Evolutionary conservation across 2,888 invertebrate genomes (phyloP).

Genomic region (Phasia obesa): DNA sequence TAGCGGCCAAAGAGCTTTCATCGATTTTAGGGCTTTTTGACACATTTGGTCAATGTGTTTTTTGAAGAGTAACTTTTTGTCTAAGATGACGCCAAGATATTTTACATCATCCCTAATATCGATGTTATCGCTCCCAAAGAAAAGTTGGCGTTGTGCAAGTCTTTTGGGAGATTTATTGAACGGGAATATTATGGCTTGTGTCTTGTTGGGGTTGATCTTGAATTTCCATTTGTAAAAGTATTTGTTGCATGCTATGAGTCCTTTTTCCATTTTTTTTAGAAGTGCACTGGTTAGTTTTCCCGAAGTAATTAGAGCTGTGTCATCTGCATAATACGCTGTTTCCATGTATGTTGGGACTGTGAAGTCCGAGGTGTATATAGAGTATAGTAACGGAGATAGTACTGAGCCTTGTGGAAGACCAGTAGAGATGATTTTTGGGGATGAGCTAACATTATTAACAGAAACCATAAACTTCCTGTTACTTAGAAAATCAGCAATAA

Average conservation of each 20-base stretch:
- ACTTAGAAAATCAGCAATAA: slow-evolving; percentile 25
- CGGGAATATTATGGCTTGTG: slow-evolving; percentile 30
- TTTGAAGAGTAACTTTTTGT: slow-evolving; percentile 16
- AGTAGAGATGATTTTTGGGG: slow-evolving; percentile 2
- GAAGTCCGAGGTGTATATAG: slow-evolving; percentile 26
- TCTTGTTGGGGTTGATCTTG: slow-evolving; percentile 36
- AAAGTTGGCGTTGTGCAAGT: neutral
- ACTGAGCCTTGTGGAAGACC: slow-evolving; percentile 52
- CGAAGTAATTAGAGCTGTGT: slow-evolving; percentile 29
- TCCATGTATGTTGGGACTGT: neutral
- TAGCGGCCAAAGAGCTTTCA: slow-evolving; percentile 8
- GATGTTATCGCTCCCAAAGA: slow-evolving; percentile 2
- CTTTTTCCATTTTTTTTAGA: slow-evolving; percentile 43
- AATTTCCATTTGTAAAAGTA: slow-evolving; percentile 44
- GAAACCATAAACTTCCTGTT: neutral
- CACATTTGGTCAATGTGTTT: slow-evolving; percentile 18
- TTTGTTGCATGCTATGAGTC: neutral
- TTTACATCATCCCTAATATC: slow-evolving; percentile 17
- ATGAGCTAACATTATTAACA: neutral
- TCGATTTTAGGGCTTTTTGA: slow-evolving; percentile 33
- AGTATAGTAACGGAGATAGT: slow-evolving; percentile 38
- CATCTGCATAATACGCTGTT: slow-evolving; percentile 46
- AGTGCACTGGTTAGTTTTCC: slow-evolving; percentile 30
- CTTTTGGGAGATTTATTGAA: slow-evolving; percentile 43
- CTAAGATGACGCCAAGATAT: slow-evolving; percentile 35